These are phyloP conservation scores for Tipula vernalis DNA, from an alignment of 2,888 invertebrate species.

Conservation along the genomic window DNA sequence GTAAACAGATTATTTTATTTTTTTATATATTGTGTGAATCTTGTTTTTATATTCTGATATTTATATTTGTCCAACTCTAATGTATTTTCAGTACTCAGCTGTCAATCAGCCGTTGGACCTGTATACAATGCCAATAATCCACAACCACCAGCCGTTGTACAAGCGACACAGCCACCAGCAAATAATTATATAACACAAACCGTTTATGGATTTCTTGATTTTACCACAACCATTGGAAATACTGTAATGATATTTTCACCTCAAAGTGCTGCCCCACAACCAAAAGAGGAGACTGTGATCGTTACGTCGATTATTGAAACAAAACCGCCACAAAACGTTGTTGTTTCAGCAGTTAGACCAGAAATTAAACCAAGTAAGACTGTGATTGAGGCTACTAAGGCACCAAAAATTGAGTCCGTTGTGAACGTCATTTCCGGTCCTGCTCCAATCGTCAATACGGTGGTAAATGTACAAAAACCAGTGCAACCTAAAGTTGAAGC, in stretches of 20 bases:
- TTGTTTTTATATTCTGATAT: not conserved
- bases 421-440: constrained; percentile 20
- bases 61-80: not conserved
- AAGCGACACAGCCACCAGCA: constrained; percentile 20
- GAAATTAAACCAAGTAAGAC: constrained; percentile 37
- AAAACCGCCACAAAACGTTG: constrained; percentile 17
- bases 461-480: constrained; percentile 20
- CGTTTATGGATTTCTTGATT: constrained; percentile 86
- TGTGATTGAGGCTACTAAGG: constrained; percentile 16
- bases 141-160: constrained; percentile 10
- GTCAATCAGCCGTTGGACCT: constrained; percentile 13
- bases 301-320: constrained; percentile 21
- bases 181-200: constrained; percentile 63
- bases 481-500: constrained; percentile 35
- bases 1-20: not conserved
- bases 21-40: too few relatives aligned
- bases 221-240: constrained; percentile 86
- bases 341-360: constrained; percentile 18
- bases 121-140: constrained; percentile 16
- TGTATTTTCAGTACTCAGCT: not conserved
- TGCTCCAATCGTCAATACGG: constrained; percentile 13
- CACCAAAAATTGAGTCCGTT: constrained; percentile 19
- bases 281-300: constrained; percentile 13
- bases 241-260: constrained; percentile 93
- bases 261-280: constrained; percentile 50